These are phyloP conservation scores for Proteles cristata DNA, from an alignment of 2,113 vertebrate species.

Conservation along the genomic window DNA sequence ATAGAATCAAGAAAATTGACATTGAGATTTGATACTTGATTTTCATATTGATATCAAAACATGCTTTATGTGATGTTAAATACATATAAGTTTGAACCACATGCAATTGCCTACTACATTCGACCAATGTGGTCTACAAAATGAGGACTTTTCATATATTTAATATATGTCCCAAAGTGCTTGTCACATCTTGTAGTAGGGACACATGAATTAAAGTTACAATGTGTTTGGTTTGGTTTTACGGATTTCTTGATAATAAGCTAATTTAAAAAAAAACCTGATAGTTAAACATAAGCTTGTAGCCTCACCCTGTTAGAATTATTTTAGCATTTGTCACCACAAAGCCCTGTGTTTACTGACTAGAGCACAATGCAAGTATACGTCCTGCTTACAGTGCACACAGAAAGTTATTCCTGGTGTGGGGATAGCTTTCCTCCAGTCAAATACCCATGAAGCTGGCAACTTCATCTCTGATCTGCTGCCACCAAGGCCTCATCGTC, in stretches of 20 bases:
- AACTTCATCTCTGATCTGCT: not conserved
- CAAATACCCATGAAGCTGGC: not conserved
- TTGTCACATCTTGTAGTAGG: not conserved
- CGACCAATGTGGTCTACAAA: not conserved
- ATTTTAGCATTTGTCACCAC: not conserved
- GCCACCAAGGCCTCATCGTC: not conserved
- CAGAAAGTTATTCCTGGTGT: not conserved
- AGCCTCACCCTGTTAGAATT: not conserved
- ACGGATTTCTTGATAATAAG: not conserved
- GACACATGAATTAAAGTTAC: not conserved
- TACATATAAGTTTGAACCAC: not conserved
- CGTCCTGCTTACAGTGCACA: not conserved
- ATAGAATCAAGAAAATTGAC: not conserved
- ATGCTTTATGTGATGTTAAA: not conserved
- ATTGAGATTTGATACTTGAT: not conserved
- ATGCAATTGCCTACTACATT: not conserved
- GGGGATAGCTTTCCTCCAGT: not conserved
- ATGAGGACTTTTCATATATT: not conserved
- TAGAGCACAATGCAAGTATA: not conserved
- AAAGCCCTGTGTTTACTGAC: not conserved
- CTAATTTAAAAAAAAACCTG: not conserved
- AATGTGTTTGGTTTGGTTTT: not conserved
- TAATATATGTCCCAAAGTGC: not conserved
- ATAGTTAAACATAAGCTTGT: not conserved
- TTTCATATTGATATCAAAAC: not conserved